phyloP scores from a whole-genome alignment of 37 sponge, comb jelly and placozoan species.

The Halichondria panicea region DNA sequence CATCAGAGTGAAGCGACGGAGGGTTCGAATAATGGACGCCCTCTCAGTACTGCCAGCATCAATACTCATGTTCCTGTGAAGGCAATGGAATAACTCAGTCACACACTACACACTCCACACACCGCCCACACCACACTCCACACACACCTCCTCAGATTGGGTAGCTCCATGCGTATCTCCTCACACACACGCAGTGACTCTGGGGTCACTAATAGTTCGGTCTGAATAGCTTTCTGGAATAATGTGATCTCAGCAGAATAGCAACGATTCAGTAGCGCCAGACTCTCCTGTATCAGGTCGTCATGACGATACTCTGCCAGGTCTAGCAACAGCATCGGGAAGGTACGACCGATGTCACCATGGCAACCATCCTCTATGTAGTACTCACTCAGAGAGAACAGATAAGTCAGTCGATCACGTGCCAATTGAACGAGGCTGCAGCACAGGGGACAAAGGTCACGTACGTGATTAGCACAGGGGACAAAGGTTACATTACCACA shows the following conservation, averaged over 20 bases:
- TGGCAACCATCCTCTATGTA: constrained; percentile 7
- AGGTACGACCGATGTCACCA: too few species aligned
- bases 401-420: constrained; percentile 6
- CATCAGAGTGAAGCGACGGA: constrained; percentile 23
- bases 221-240: constrained; percentile 58
- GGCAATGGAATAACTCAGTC: too few species aligned
- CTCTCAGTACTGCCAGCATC: too few species aligned
- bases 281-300: constrained; percentile 40
- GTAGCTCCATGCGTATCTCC: background rate
- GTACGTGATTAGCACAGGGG: too few species aligned
- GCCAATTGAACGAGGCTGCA: constrained; percentile 7
- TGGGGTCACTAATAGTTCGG: constrained; percentile 27
- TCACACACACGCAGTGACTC: constrained; percentile 2
- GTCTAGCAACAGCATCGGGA: constrained; percentile 32
- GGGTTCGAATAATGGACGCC: constrained; percentile 10
- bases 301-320: constrained; percentile 45
- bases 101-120: too few species aligned
- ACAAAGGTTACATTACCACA: too few species aligned
- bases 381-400: constrained; percentile 28
- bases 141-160: background rate
- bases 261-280: constrained; percentile 54
- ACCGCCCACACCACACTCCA: too few species aligned
- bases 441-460: background rate
- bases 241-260: constrained; percentile 41
- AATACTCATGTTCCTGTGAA: too few species aligned